These are phyloP conservation scores for Neosilurus mollespiculum DNA, from an alignment of 2,797 vertebrate species.

Conservation along the genomic window DNA sequence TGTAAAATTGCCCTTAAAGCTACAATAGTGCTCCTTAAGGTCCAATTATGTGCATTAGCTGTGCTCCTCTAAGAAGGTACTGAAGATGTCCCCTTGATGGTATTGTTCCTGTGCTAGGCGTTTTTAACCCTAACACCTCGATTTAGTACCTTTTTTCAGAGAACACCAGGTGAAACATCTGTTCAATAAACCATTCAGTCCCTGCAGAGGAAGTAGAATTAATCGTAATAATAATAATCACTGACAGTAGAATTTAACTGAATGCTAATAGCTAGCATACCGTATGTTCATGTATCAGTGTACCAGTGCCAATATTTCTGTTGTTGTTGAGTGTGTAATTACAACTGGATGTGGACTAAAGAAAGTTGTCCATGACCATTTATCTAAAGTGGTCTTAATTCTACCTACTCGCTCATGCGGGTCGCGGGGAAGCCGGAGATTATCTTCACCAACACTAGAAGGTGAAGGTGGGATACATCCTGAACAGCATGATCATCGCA, in stretches of 20 bases:
- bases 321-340: too few species aligned
- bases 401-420: too few species aligned
- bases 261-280: background rate
- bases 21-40: background rate
- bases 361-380: too few species aligned
- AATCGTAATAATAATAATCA: too few species aligned
- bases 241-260: background rate
- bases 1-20: background rate
- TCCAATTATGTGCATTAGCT: constrained; percentile 6
- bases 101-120: background rate
- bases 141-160: background rate
- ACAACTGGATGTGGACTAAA: too few species aligned
- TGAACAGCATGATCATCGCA: too few species aligned
- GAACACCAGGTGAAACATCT: background rate
- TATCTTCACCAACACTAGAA: too few species aligned
- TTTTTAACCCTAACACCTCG: background rate
- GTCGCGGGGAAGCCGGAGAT: too few species aligned
- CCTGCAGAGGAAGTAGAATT: background rate
- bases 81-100: background rate
- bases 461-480: too few species aligned
- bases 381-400: too few species aligned
- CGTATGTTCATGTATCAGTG: too few species aligned
- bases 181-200: background rate
- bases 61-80: background rate
- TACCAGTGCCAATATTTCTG: too few species aligned